Conservation (phyloP, 2,113 vertebrate genomes). For the Diadophis punctatus region DNA sequence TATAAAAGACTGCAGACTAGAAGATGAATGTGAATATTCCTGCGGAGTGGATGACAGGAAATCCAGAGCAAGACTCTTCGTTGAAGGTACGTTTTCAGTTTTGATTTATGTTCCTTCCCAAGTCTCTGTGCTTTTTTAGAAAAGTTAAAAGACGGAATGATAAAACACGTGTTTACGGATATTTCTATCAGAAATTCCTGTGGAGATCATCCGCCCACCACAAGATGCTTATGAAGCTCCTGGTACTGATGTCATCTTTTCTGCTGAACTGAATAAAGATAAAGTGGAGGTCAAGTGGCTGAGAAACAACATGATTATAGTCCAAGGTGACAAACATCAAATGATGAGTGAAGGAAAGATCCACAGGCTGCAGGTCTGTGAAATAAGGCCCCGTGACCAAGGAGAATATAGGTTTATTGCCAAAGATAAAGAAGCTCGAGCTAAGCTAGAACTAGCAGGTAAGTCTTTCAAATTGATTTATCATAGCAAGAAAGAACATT, state of each 20-base stretch:
- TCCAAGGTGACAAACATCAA: conserved; percentile 97
- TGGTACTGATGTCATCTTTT: conserved; percentile 86
- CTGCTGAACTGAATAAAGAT: conserved; percentile 94
- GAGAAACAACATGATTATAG: conserved; percentile 95
- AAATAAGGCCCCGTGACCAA: conserved; percentile 92
- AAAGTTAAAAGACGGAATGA: background rate
- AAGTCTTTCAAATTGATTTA: conserved; percentile 50
- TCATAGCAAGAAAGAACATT: conserved; percentile 9
- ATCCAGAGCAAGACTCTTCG: conserved; percentile 92
- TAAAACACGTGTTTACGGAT: conserved; percentile 7
- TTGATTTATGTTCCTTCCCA: conserved; percentile 2
- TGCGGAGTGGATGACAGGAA: conserved; percentile 93
- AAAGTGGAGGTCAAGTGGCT: conserved; percentile 95
- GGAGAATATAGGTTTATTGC: conserved; percentile 95
- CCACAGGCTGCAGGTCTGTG: conserved; percentile 91
- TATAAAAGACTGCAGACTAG: conserved; percentile 88
- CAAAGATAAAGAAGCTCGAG: conserved; percentile 95
- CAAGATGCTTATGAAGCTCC: conserved; percentile 88
- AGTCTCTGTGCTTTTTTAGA: background rate
- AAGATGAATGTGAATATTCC: conserved; percentile 97
- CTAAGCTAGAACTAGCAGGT: conserved; percentile 96
- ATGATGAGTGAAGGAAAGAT: conserved; percentile 97
- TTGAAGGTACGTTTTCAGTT: conserved; percentile 79
- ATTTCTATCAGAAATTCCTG: conserved; percentile 84
- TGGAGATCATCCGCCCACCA: conserved; percentile 93